A percentile compares a stretch with the other conserved stretches of the same genome.
Conservation (phyloP, 1,140 invertebrate genomes). For the Radopholus similis region DNA sequence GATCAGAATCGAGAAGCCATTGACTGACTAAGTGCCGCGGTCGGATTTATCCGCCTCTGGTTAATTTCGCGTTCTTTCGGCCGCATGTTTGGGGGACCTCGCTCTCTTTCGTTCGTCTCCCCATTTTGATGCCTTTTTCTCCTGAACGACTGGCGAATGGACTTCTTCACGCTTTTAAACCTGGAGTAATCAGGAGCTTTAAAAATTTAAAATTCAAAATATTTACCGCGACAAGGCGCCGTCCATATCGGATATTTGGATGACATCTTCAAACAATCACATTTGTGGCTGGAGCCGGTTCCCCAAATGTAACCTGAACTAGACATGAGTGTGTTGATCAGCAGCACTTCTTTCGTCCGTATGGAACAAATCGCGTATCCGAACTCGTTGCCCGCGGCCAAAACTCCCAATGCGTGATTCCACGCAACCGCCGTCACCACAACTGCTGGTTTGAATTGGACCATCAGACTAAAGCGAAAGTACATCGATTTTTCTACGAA, state of each 20-base stretch:
- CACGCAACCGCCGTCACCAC: slow-evolving; percentile 31
- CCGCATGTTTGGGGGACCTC: not conserved
- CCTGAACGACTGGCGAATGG: slow-evolving; percentile 37
- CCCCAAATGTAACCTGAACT: not conserved
- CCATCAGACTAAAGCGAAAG: slow-evolving; percentile 6
- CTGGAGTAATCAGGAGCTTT: too few relatives aligned
- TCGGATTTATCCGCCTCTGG: slow-evolving; percentile 26
- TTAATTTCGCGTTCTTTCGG: slow-evolving; percentile 29
- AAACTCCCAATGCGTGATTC: not conserved
- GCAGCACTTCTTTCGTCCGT: slow-evolving; percentile 5
- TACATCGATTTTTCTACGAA: not conserved
- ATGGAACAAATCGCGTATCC: slow-evolving; percentile 28
- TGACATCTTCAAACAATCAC: slow-evolving; percentile 18
- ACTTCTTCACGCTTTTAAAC: slow-evolving; percentile 40
- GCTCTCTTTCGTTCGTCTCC: not conserved
- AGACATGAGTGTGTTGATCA: slow-evolving; percentile 29
- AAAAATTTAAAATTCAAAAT: too few relatives aligned
- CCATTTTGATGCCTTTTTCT: slow-evolving; percentile 14
- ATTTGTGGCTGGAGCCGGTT: not conserved
- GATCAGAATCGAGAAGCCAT: not conserved
- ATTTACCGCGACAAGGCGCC: slow-evolving; percentile 34
- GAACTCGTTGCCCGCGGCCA: slow-evolving; percentile 38
- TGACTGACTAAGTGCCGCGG: slow-evolving; percentile 16
- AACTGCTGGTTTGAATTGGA: slow-evolving; percentile 28
- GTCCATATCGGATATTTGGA: slow-evolving; percentile 32